Evolutionary conservation across 2,888 invertebrate genomes (phyloP), one percentile per base, ranked within the genome.

Genomic region (Neoitamus cyanurus): DNA sequence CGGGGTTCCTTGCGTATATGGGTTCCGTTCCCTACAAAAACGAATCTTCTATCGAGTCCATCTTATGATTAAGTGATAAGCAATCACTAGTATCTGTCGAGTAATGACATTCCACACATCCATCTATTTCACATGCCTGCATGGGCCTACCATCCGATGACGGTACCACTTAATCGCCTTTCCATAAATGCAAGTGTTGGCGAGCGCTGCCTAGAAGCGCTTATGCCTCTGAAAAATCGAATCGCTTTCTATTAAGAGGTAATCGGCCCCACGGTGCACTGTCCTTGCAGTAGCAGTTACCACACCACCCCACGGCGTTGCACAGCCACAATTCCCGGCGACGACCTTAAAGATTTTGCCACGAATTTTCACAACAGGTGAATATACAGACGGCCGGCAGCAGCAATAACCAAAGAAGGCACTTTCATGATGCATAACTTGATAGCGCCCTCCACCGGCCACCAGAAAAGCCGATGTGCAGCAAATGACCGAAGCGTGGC

Each of bases 221-320:
- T 13, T 11, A 13, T 46, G 25, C 37, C 77, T 37, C 11, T 37
- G 28, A 42, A 25, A 36, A 77, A 58, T 58, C 25, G 58, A 77
- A 77, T 42, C 42, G 77, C 77, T 77, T 77, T 77, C 77, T 46
- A 42, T 30, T 37, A 42, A 77, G 25, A 77, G 77, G 77, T 77
- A 42, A 77, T 25, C 42, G 42, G 42, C 77, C 75, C 9, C 15
- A 3, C 42, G n/a, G 70, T 77, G 34, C 36, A 77, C 15, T 20
- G 77, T 77, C 77, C 77, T 77, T 77, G 42, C 77, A 77, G 31
- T n/a, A 31, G 28, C 28, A 68, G 70, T 70, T 70, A 34, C 58
- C 25, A 58, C 25, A 58, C 58, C 58, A 58, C 58, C 58, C 58
- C 25, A 25, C n/a, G n/a, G 70, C 34, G 70, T 28, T 70, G n/a